A percentile compares a stretch with the other conserved stretches of the same genome.
phyloP scores from a whole-genome alignment of 2,888 invertebrate species.

The Sinhomidia bicolor region DNA sequence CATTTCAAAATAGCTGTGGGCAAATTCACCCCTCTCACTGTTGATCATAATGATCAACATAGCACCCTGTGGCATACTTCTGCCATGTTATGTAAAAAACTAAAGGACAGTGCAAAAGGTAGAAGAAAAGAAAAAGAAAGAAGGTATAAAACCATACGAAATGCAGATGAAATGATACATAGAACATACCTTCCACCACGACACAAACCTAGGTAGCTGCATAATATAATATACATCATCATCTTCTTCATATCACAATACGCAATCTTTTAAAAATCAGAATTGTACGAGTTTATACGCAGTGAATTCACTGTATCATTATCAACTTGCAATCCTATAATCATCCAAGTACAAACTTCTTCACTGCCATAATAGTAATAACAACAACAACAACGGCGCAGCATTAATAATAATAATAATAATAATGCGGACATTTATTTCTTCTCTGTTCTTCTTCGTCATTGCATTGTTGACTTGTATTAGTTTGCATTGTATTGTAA shows the following conservation, averaged over 20 bases:
- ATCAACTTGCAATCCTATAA: slow-evolving; percentile 70
- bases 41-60: background rate
- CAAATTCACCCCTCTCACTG: slow-evolving; percentile 43
- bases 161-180: background rate
- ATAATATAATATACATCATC: too few species aligned
- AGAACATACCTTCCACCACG: too few species aligned
- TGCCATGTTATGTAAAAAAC: slow-evolving; percentile 49
- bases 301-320: slow-evolving; percentile 50
- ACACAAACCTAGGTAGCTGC: slow-evolving; percentile 15
- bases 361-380: background rate
- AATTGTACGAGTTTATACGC: slow-evolving; percentile 23
- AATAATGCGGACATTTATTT: slow-evolving; percentile 2
- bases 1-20: slow-evolving; percentile 67
- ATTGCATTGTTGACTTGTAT: too few species aligned
- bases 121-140: background rate
- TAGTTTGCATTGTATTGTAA: slow-evolving; percentile 57
- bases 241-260: slow-evolving; percentile 27
- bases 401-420: slow-evolving; percentile 9
- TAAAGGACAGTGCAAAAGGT: background rate
- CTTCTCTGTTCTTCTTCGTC: background rate
- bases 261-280: slow-evolving; percentile 44
- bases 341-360: slow-evolving; percentile 39
- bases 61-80: slow-evolving; percentile 60
- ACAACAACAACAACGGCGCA: background rate
- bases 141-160: background rate